A percentile compares a stretch with the other conserved stretches of the same genome.
These are phyloP conservation scores for human (Homo sapiens) DNA, from an alignment of 2,113 vertebrate species.

Conservation along the genomic window DNA sequence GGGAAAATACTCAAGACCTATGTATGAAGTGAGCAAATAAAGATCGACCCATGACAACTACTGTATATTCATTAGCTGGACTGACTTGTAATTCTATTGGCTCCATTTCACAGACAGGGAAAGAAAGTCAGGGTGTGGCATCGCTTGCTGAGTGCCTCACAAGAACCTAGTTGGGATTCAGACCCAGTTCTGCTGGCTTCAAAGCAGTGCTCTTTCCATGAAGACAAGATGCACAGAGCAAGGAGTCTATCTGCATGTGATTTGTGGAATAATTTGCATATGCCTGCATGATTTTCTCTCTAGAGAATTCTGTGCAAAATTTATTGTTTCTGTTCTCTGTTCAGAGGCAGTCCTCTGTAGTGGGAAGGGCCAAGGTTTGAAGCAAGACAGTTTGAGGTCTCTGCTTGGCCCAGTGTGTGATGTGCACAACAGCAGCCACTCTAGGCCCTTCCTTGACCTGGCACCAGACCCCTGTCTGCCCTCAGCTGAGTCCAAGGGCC, in stretches of 20 bases:
- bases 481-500: not conserved
- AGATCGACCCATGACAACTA: not conserved
- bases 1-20: not conserved
- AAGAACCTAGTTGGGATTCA: not conserved
- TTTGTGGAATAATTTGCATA: not conserved
- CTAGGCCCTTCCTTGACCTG: not conserved
- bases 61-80: not conserved
- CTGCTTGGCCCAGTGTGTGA: not conserved
- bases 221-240: not conserved
- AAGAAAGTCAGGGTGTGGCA: not conserved
- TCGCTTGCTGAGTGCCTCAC: not conserved
- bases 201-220: not conserved
- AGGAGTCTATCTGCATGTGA: not conserved
- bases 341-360: not conserved
- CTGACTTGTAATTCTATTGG: not conserved
- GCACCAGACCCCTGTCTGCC: not conserved
- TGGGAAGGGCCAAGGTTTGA: not conserved
- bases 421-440: not conserved
- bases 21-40: not conserved
- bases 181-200: not conserved
- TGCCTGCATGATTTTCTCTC: not conserved
- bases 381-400: not conserved
- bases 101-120: not conserved
- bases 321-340: not conserved
- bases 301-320: not conserved